Evolutionary conservation across 2,113 vertebrate genomes (phyloP).

Genomic region (Anseranas semipalmata): DNA sequence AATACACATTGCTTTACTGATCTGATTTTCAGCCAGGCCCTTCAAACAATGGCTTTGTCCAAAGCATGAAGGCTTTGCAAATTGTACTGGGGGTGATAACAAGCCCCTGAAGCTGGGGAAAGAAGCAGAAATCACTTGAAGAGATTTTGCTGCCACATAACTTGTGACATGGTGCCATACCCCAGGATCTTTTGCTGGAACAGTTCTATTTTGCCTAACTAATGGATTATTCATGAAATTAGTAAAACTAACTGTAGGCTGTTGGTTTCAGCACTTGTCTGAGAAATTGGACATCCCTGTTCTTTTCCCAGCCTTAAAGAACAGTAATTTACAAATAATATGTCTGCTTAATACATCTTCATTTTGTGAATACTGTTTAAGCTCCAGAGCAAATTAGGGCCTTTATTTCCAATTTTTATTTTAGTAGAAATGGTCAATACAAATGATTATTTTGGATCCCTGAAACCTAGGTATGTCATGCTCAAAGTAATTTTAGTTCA

Average conservation of each 20-base stretch:
- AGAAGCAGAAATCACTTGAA: neutral
- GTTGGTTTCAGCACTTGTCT: neutral
- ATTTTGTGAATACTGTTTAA: neutral
- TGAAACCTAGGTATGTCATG: neutral
- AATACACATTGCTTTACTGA: neutral
- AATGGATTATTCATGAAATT: conserved; percentile 21
- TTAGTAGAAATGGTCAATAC: neutral
- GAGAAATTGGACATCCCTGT: neutral
- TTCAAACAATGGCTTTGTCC: neutral
- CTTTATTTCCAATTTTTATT: neutral
- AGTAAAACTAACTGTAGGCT: neutral
- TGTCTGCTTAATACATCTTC: neutral
- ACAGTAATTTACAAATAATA: conserved; percentile 13
- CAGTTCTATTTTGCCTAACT: neutral
- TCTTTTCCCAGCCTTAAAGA: neutral
- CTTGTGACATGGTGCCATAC: neutral
- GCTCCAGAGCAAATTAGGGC: neutral
- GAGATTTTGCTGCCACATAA: neutral
- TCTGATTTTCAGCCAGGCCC: neutral
- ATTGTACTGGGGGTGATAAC: neutral
- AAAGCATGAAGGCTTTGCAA: neutral
- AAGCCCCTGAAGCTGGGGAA: neutral
- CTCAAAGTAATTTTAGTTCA: neutral
- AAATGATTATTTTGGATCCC: neutral
- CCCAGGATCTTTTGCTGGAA: neutral